Conservation (phyloP, 2,888 invertebrate genomes). For the Notocelia uddmanniana region DNA sequence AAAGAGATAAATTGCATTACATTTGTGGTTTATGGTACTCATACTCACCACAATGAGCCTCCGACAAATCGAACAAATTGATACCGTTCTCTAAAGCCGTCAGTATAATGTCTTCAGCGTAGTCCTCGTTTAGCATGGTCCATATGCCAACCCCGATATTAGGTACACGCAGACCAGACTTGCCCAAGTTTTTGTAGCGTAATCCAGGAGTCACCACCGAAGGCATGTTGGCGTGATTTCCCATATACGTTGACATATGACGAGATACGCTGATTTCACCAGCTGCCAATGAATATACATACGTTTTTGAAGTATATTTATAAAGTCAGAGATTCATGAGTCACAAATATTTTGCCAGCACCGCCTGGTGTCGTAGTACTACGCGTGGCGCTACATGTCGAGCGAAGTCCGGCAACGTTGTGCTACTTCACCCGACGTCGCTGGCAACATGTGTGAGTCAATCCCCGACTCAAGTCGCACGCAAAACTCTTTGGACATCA, state of each 20-base stretch:
- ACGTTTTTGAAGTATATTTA: too few species aligned
- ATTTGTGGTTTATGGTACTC: background rate
- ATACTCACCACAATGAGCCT: slow-evolving; percentile 92
- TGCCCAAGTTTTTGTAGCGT: slow-evolving; percentile 96
- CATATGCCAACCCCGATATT: slow-evolving; percentile 97
- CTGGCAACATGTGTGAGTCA: too few species aligned
- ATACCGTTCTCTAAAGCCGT: slow-evolving; percentile 98
- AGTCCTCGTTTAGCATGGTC: slow-evolving; percentile 94
- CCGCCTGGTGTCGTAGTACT: too few species aligned
- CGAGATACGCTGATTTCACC: slow-evolving; percentile 75
- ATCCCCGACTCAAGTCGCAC: too few species aligned
- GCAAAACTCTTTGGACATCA: too few species aligned
- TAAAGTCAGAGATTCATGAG: too few species aligned
- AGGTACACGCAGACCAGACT: slow-evolving; percentile 97
- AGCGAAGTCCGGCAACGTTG: too few species aligned
- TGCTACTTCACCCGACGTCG: too few species aligned
- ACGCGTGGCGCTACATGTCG: too few species aligned
- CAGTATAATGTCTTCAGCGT: slow-evolving; percentile 96
- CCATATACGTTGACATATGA: slow-evolving; percentile 82
- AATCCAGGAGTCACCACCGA: slow-evolving; percentile 92
- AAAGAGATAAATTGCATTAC: too few species aligned
- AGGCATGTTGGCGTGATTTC: slow-evolving; percentile 87
- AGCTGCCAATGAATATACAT: slow-evolving; percentile 52
- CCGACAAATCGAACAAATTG: slow-evolving; percentile 98
- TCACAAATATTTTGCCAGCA: too few species aligned